Conservation (phyloP, 2,113 vertebrate genomes). For the Daboia siamensis region DNA sequence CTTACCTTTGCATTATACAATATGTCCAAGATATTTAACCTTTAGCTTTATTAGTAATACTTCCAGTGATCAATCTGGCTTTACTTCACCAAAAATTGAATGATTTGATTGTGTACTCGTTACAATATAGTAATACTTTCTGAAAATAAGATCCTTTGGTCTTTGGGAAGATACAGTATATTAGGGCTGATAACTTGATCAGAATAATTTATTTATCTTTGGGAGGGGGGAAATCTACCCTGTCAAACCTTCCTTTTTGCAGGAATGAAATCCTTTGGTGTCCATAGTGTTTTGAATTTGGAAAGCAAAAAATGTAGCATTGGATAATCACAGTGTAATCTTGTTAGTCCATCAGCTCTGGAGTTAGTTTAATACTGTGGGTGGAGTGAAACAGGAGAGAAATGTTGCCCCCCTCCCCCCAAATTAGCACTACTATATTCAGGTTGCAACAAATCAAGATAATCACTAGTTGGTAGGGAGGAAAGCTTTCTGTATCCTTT, state of each 20-base stretch:
- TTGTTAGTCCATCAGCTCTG: not conserved
- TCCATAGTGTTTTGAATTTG: not conserved
- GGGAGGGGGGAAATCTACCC: too few relatives aligned
- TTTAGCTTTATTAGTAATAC: not conserved
- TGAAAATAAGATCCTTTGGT: too few relatives aligned
- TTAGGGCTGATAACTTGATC: not conserved
- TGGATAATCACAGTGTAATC: not conserved
- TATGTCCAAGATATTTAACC: not conserved
- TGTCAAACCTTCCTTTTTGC: not conserved
- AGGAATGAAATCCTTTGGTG: too few relatives aligned
- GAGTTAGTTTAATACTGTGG: not conserved
- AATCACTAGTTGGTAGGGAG: not conserved
- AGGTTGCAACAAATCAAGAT: not conserved
- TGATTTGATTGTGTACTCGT: not conserved
- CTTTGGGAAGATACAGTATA: not conserved
- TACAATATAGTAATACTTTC: not conserved
- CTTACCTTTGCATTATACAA: not conserved
- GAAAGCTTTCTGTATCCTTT: not conserved
- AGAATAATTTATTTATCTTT: not conserved
- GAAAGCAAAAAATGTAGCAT: not conserved
- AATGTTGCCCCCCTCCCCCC: not conserved
- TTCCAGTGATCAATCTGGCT: not conserved
- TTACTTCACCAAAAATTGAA: not conserved
- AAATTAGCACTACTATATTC: not conserved
- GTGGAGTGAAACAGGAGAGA: not conserved